phyloP scores from a whole-genome alignment of 2,888 invertebrate species.

The Pharmacophagus antenor region DNA sequence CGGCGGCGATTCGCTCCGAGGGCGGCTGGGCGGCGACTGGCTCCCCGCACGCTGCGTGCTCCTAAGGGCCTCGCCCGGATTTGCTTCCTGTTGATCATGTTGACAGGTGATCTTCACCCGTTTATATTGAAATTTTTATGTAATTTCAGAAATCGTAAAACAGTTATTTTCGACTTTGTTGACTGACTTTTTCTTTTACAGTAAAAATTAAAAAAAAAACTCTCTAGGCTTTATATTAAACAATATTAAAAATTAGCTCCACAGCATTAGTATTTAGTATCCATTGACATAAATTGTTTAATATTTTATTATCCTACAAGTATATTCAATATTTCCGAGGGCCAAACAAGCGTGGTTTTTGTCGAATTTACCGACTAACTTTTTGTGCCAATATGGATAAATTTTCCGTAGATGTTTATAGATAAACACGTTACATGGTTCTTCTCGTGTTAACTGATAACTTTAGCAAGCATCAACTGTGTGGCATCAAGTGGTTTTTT shows the following conservation, averaged over 20 bases:
- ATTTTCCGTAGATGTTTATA: not conserved
- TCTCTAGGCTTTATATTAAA: too few relatives aligned
- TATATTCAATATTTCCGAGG: constrained; percentile 6
- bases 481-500: too few relatives aligned
- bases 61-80: constrained; percentile 69
- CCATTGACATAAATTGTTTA: not conserved
- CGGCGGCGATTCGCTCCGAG: constrained; percentile 53
- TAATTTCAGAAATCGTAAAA: too few relatives aligned
- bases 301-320: not conserved
- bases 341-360: constrained; percentile 1
- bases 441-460: not conserved
- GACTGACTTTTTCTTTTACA: too few relatives aligned
- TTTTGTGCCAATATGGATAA: not conserved
- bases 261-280: not conserved
- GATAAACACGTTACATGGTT: not conserved
- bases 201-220: too few relatives aligned
- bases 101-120: constrained; percentile 67
- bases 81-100: constrained; percentile 72
- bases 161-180: too few relatives aligned
- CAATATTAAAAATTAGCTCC: too few relatives aligned
- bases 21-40: constrained; percentile 77
- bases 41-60: constrained; percentile 50
- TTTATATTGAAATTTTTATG: constrained; percentile 33
- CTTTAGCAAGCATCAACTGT: not conserved
- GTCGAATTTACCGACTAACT: constrained; percentile 1